Conservation (phyloP, 2,113 vertebrate species). For the Siphamia tubifer region DNA sequence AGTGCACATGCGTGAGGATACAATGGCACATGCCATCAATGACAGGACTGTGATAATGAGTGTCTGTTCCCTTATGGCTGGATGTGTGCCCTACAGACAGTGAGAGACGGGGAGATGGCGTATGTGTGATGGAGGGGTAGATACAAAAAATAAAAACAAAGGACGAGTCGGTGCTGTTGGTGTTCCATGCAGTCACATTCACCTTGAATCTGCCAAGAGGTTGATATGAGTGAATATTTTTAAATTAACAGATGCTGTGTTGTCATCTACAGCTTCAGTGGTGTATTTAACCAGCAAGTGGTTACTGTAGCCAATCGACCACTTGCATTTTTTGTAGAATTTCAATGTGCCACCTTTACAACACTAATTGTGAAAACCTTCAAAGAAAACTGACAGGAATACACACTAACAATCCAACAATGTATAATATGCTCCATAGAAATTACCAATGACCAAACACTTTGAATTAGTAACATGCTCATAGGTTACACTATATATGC, state of each 20-base stretch:
- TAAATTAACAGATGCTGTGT: not conserved
- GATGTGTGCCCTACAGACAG: conserved; percentile 22
- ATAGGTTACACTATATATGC: no score
- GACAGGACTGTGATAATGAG: conserved; percentile 78
- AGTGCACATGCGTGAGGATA: conserved; percentile 24
- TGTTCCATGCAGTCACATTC: conserved; percentile 82
- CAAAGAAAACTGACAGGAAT: no score
- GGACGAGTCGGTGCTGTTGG: conserved; percentile 38
- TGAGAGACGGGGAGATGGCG: conserved; percentile 7
- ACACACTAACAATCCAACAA: no score
- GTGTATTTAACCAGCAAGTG: no score
- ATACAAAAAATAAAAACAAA: conserved; percentile 26
- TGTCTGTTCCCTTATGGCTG: conserved; percentile 58
- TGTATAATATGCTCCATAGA: no score
- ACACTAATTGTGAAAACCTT: no score
- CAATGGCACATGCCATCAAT: conserved; percentile 71
- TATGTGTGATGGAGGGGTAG: conserved; percentile 11
- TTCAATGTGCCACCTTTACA: no score
- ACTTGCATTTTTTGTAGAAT: no score
- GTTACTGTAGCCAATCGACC: no score
- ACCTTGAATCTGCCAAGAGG: conserved; percentile 72
- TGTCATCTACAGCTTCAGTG: no score
- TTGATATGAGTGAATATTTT: conserved; percentile 95
- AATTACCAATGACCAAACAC: no score
- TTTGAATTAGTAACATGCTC: no score